Evolutionary conservation across 1,140 invertebrate genomes (phyloP), one percentile per base, ranked within the genome.

Genomic region (Drosophila chauvacae): DNA sequence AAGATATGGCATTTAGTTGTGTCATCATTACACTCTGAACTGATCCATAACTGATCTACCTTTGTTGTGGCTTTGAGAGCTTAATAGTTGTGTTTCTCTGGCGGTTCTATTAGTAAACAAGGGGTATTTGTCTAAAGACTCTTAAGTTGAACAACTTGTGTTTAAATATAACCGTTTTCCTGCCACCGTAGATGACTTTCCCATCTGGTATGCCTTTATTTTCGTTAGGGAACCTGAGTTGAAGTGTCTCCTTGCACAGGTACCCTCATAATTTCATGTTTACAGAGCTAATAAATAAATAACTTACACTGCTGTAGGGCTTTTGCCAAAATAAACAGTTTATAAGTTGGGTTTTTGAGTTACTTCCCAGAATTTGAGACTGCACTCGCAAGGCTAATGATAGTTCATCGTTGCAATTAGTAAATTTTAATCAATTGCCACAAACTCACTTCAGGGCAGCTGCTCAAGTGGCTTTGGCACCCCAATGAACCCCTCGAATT

Each of bases 11-110:
- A 33, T 55, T 47, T 4, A 1, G 62, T 26, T 6, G 23, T 55
- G 62, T 70, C 66, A 70, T 55, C 48, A 28, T 69, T 69, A 66
- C 39, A 30, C 18, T 26, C 9, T 9, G 13, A 1, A 37, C n/a
- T 10, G 14, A 10, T 44, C 11, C 9, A 16, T 26, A 69, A 53
- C 62, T 37, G 62, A 53, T 51, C 18, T 26, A 61, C 23, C 23
- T 23, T 42, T 41, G 60, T 41, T 55, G 4, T 9, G 37, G 30
- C 9, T 20, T 7, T 20, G 3, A 20, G 3, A n/a, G 9, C 20
- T 16, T 2, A 18, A 13, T 33, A 33, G 3, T 55, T 37, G 33
- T 16, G 6, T 20, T 35, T 14, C 3, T 7, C 6, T 14, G 1
- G n/a, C 0, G 10, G n/a, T 14, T 53, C 16, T 35, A 35, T 14